Conservation (phyloP, 1,140 invertebrate genomes). For the Drosophila willistoni region DNA sequence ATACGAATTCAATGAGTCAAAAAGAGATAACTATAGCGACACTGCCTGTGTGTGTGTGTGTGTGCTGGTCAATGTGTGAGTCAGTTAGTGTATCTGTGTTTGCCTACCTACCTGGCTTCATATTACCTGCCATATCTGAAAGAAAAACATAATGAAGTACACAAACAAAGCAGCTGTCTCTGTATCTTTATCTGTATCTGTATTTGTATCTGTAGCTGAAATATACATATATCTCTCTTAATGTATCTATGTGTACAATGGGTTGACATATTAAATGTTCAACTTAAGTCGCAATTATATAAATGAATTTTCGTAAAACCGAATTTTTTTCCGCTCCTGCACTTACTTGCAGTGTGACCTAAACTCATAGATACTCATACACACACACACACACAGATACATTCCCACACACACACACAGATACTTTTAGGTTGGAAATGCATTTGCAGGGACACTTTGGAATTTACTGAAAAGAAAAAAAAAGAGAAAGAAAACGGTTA, state of each 20-base stretch:
- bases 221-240: slow-evolving; percentile 40
- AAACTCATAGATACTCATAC: slow-evolving; percentile 9
- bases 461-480: slow-evolving; percentile 13
- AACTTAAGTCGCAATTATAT: slow-evolving; percentile 71
- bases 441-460: slow-evolving; percentile 38
- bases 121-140: slow-evolving; percentile 62
- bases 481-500: slow-evolving; percentile 38
- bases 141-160: slow-evolving; percentile 50
- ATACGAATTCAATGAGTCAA: slow-evolving; percentile 25
- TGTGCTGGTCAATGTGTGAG: slow-evolving; percentile 13
- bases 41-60: slow-evolving; percentile 31
- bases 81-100: slow-evolving; percentile 23
- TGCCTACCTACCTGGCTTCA: slow-evolving; percentile 61
- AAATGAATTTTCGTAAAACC: slow-evolving; percentile 36
- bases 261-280: slow-evolving; percentile 67
- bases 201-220: slow-evolving; percentile 1
- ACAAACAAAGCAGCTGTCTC: slow-evolving; percentile 29
- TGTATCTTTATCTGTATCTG: slow-evolving; percentile 20
- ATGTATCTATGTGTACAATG: slow-evolving; percentile 25
- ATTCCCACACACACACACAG: not conserved
- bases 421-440: slow-evolving; percentile 22
- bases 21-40: slow-evolving; percentile 46
- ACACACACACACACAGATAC: slow-evolving; percentile 16
- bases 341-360: slow-evolving; percentile 1
- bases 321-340: slow-evolving; percentile 32